Evolutionary conservation across 2,113 vertebrate species (phyloP), one percentile per base, ranked within the genome.

Genomic region (Oenanthe melanoleuca): DNA sequence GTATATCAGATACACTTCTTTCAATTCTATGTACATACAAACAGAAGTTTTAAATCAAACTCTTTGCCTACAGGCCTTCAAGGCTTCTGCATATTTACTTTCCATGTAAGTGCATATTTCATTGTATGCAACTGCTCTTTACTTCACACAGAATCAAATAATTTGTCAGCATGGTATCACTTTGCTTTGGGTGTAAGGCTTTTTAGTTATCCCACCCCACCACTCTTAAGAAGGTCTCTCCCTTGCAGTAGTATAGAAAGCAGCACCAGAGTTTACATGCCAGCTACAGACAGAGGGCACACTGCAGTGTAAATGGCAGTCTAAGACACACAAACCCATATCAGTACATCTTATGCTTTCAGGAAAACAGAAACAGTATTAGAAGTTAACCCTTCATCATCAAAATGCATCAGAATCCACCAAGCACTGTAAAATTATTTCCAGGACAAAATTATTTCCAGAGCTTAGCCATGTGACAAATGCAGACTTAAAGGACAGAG

Each of bases 1-100:
- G 88, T 86, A 92, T 69, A 80, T 93, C 86, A 90, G 75, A 95
- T 90, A 89, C 15, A 80, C 53, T 79, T 92, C 64, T 88, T 92
- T 73, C 4, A 11, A 79, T 45, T 84, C 28, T 61, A 69, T 0
- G 6, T 80, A 92, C 1, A 25, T n/a, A 95, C 14, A 88, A 37
- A 94, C 24, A 80, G 15, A 80, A 63, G 18, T 40, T 80, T 86
- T 63, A 93, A 61, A 89, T 45, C 10, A 65, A 89, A 61, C 56
- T 79, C 29, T 89, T 93, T 53, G 73, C 72, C 61, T 95, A 73
- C 42, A 80, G 69, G 81, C 42, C 63, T 82, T 33, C 33, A 92
- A 91, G 74, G 12, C 19, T 84, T 80, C 45, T 26, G 15, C 29
- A 75, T 12, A 57, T 82, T 94, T 44, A 65, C 28, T 61, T 92